These are phyloP conservation scores for Tetramorium simillimum DNA, from an alignment of 1,140 invertebrate genomes.

Conservation along the genomic window DNA sequence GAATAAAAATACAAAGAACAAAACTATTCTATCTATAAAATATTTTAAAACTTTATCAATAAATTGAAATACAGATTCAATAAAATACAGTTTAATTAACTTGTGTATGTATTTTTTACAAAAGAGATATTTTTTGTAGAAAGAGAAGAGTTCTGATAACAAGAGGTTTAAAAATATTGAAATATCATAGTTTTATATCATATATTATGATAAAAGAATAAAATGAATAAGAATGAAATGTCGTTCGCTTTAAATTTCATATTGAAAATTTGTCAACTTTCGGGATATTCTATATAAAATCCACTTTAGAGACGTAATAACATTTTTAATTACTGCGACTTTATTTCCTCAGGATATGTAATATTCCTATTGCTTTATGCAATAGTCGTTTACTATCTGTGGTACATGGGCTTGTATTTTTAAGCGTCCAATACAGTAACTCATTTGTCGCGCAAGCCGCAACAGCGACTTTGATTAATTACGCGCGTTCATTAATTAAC, in stretches of 20 bases:
- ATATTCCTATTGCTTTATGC: background rate
- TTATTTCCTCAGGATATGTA: background rate
- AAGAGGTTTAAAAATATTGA: background rate
- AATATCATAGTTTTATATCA: background rate
- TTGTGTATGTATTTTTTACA: background rate
- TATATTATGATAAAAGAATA: background rate
- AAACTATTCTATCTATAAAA: background rate
- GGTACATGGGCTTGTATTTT: conserved; percentile 11
- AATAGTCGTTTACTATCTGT: background rate
- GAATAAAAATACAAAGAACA: background rate
- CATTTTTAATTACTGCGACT: conserved; percentile 48
- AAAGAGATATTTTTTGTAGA: background rate
- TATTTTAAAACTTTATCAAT: background rate
- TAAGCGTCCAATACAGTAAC: conserved; percentile 35
- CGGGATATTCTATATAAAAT: background rate
- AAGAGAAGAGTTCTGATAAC: background rate
- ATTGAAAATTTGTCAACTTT: conserved; percentile 22
- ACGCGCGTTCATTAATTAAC: conserved; percentile 72
- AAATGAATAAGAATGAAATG: conserved; percentile 4
- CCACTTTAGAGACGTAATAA: background rate
- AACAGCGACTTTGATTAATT: conserved; percentile 67
- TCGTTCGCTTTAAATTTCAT: background rate
- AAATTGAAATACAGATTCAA: background rate
- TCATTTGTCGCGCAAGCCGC: conserved; percentile 51
- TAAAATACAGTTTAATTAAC: background rate